Conservation (phyloP, 2,113 vertebrate genomes). For the Stegostoma tigrinum region DNA sequence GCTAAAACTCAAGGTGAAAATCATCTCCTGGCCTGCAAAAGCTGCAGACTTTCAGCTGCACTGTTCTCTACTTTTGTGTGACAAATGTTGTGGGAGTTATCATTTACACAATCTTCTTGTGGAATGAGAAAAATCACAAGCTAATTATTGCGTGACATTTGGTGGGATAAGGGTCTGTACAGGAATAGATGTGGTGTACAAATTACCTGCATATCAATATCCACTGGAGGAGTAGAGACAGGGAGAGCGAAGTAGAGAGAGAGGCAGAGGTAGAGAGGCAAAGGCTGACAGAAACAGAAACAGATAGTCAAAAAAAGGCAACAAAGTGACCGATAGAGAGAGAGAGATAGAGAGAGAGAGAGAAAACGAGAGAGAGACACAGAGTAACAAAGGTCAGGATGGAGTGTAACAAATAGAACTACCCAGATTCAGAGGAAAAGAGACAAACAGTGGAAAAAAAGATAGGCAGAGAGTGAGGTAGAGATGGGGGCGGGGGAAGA, state of each 20-base stretch:
- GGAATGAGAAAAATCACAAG: neutral
- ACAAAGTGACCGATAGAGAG: neutral
- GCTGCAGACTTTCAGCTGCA: neutral
- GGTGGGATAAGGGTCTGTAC: neutral
- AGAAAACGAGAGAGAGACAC: neutral
- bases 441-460: too few species aligned
- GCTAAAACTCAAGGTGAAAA: neutral
- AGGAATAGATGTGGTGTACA: neutral
- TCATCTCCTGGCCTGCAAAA: neutral
- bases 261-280: neutral
- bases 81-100: neutral
- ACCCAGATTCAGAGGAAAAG: too few species aligned
- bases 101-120: neutral
- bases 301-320: neutral
- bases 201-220: neutral
- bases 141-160: neutral
- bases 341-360: neutral
- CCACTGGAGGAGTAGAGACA: neutral
- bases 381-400: too few species aligned
- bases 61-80: neutral
- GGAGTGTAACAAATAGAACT: too few species aligned
- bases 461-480: too few species aligned
- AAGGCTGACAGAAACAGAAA: neutral
- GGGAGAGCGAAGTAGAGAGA: neutral
- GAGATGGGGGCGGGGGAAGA: too few species aligned